These are phyloP conservation scores for Mus caroli DNA, from an alignment of 2,797 vertebrate genomes.

Conservation along the genomic window DNA sequence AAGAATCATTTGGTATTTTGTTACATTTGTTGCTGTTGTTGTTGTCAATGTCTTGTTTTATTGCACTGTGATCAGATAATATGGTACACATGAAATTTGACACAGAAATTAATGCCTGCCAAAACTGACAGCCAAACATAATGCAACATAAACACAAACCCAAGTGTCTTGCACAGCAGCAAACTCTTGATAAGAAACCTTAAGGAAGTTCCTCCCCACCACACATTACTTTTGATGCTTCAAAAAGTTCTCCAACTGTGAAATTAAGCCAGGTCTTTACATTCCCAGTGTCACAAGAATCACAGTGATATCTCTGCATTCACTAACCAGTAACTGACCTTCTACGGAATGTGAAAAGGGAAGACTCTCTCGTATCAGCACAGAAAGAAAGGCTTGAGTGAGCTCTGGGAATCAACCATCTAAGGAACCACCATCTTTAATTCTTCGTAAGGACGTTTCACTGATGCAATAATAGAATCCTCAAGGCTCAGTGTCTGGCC, in stretches of 20 bases:
- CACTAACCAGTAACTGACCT: neutral
- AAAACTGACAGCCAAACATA: neutral
- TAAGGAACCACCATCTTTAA: neutral
- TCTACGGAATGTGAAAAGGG: neutral
- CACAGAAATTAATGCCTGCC: neutral
- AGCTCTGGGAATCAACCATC: neutral
- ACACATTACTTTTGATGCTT: neutral
- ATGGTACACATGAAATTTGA: neutral
- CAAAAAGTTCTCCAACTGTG: neutral
- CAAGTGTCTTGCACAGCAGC: neutral
- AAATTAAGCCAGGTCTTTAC: neutral
- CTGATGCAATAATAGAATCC: neutral
- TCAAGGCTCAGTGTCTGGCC: neutral
- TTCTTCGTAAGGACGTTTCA: constrained; percentile 1
- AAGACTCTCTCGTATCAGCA: neutral
- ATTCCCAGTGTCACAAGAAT: neutral
- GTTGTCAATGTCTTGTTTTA: constrained; percentile 51
- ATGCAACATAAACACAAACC: constrained; percentile 20
- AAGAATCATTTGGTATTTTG: neutral
- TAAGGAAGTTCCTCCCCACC: neutral
- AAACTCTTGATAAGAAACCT: neutral
- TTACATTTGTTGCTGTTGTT: neutral
- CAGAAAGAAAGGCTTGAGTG: neutral
- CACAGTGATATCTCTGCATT: neutral
- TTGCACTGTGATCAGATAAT: neutral